phyloP scores from a whole-genome alignment of 2,888 invertebrate genomes.

The Hybos culiciformis region DNA sequence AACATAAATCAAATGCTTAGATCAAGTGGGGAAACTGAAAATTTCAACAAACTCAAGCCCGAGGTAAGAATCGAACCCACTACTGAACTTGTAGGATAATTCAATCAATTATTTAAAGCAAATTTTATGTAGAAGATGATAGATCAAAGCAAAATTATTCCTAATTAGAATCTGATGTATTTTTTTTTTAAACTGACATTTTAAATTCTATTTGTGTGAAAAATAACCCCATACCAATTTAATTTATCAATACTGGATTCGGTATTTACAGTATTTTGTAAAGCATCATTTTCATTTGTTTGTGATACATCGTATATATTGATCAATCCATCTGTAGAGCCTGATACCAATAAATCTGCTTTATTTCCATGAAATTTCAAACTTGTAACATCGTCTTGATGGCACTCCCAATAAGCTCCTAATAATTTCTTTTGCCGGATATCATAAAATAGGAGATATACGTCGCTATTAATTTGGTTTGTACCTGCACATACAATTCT shows the following conservation, averaged over 20 bases:
- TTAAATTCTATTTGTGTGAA: constrained; percentile 11
- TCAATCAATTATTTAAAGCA: too few relatives aligned
- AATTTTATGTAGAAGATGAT: too few relatives aligned
- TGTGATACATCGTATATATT: constrained; percentile 70
- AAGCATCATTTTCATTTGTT: constrained; percentile 62
- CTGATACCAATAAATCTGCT: constrained; percentile 53
- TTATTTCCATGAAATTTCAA: constrained; percentile 58
- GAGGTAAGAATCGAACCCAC: too few relatives aligned
- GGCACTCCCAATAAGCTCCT: constrained; percentile 73
- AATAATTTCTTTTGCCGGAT: constrained; percentile 45
- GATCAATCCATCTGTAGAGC: constrained; percentile 71
- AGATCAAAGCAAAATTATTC: too few relatives aligned
- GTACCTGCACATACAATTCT: constrained; percentile 62
- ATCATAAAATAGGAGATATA: constrained; percentile 73
- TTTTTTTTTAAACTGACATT: too few relatives aligned
- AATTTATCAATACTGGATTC: constrained; percentile 60
- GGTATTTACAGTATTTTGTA: constrained; percentile 61
- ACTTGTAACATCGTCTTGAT: constrained; percentile 66
- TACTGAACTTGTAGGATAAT: too few relatives aligned
- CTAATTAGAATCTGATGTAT: too few relatives aligned
- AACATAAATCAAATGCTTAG: too few relatives aligned
- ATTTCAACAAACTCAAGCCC: too few relatives aligned
- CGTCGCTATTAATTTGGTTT: constrained; percentile 51
- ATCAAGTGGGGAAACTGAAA: too few relatives aligned
- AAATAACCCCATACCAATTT: constrained; percentile 40